Evolutionary conservation across 2,113 vertebrate genomes (phyloP), one percentile per base, ranked within the genome.

Genomic region (Pomatorhinus ruficollis): DNA sequence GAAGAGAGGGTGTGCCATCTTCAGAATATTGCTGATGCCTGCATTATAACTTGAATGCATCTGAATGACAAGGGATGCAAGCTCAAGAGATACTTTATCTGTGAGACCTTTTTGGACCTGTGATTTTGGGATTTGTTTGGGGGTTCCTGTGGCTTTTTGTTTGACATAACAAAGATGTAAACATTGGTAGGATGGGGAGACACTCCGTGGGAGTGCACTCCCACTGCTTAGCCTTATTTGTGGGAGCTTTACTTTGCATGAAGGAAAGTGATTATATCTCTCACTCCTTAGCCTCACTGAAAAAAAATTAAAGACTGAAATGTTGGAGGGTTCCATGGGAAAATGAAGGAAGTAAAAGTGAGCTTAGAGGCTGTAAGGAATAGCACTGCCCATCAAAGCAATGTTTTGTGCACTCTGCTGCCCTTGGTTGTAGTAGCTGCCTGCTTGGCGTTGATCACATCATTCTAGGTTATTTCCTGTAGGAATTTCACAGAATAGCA

Each of bases 51-150:
- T 80, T 74, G 16, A 21, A 35, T 53, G 37, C 31, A 49, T 11
- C 8, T 44, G 25, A 70, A 12, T 57, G 24, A 30, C n/a, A 66
- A 45, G 15, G 33, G 24, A 16, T 68, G 15, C 8, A 20, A 78
- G 64, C 70, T 96, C 33, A 86, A 59, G 56, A 64, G 93, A 60
- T 54, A n/a, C 16, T 93, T 96, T 96, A 77, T 72, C 56, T 71
- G 14, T 64, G 47, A 89, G 39, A 94, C 49, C n/a, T 59, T 96
- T 96, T 80, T 96, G 80, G 66, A 96, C 44, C 69, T 44, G 6
- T 72, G 68, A 13, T 50, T 54, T 39, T 25, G 16, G 9, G 9
- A 7, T 57, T 84, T 33, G 9, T 37, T 76, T 19, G 15, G 4
- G 7, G 1, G 5, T 24, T 28, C 23, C 6, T 84, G 6, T 52